These are phyloP conservation scores for Zoanthus solanderi DNA, from an alignment of 92 coral and sea anemone genomes.

Conservation along the genomic window DNA sequence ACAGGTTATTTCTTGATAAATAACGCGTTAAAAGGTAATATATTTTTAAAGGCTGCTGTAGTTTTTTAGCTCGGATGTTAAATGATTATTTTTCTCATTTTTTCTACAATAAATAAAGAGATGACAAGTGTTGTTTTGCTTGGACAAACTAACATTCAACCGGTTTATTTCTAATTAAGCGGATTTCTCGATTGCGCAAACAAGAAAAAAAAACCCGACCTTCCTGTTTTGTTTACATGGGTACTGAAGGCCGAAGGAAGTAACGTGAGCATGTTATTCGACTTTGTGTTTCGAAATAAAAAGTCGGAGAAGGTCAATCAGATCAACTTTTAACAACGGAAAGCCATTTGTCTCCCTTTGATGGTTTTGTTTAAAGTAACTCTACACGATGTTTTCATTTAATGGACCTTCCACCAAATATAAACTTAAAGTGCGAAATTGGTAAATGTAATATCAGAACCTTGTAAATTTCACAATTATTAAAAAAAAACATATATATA, in stretches of 20 bases:
- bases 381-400: constrained; percentile 25
- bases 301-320: constrained; percentile 24
- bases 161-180: constrained; percentile 9
- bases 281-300: constrained; percentile 20
- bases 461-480: not conserved
- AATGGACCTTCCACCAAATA: not conserved
- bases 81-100: constrained; percentile 16
- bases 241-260: constrained; percentile 41
- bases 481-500: not conserved
- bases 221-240: constrained; percentile 34
- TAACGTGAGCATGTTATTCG: constrained; percentile 30
- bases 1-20: not conserved
- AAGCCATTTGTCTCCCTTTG: not conserved
- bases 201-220: not conserved
- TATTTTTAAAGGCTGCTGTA: not conserved
- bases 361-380: constrained; percentile 8
- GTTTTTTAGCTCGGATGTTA: not conserved
- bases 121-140: constrained; percentile 21
- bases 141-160: constrained; percentile 26
- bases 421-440: constrained; percentile 23
- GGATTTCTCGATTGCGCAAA: constrained; percentile 47
- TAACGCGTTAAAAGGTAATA: not conserved
- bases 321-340: constrained; percentile 21
- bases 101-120: constrained; percentile 15
- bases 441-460: constrained; percentile 13